Evolutionary conservation across 2,797 vertebrate genomes (phyloP), one percentile per base, ranked within the genome.

Genomic region (Sebastiscus tertius): DNA sequence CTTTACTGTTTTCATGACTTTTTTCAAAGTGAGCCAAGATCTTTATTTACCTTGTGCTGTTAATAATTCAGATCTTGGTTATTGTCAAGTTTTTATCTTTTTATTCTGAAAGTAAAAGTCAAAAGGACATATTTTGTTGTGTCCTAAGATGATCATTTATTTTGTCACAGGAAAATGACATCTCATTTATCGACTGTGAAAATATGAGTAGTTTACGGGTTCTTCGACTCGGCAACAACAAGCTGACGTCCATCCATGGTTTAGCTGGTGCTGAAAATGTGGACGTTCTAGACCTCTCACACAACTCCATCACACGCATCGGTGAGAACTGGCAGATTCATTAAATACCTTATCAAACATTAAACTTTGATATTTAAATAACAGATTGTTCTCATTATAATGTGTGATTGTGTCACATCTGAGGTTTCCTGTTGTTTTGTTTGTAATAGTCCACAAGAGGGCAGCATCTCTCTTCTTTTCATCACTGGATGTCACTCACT

Each of bases 301-400:
- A 97, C 90, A 99, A 99, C 85, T 96, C 87, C 91, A 96, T 99
- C 90, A 97, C 96, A 33, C 96, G 96, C 87, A 96, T 99, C 60
- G 96, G 98, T 99, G 94, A 97, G 97, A 52, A 3, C 11, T 49
- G 22, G 8, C 52, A 75, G 54, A 26, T 9, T 18, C 1, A 12
- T 33, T 9, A 46, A 55, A 4, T 33, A 36, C 12, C 49, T 33
- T 4, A 2, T 75, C 13, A 18, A 49, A 67, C 16, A 18, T 46
- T 22, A 6, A 56, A 56, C 29, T 31, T 31, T 29, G 18, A 70
- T 22, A 10, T 61, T n/a, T 42, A 16, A 3, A 10, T 5, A 10
- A 20, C 14, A 34, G 14, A 46, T 26, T 20, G 34, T 54, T 68
- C 46, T 34, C 24, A 29, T 58, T 9, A 5, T 58, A 20, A 27